phyloP scores from a whole-genome alignment of 1,140 invertebrate species.

The Drosophila tropicalis region DNA sequence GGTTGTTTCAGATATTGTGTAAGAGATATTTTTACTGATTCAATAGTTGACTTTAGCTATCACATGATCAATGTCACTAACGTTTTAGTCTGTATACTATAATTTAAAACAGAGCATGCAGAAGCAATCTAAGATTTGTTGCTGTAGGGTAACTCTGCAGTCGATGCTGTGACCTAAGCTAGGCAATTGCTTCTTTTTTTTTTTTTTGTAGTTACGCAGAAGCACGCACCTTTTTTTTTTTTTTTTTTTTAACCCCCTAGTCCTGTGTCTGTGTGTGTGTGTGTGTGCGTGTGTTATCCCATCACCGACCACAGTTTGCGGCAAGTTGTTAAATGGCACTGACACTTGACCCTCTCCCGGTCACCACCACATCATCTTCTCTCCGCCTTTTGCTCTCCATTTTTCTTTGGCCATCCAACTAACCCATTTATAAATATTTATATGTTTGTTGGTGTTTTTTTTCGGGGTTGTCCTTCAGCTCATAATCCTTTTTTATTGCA shows the following conservation, averaged over 20 bases:
- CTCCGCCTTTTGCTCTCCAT: not conserved
- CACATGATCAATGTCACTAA: no score
- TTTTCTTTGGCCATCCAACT: constrained; percentile 5
- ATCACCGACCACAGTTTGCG: constrained; percentile 46
- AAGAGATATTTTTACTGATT: no score
- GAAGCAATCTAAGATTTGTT: no score
- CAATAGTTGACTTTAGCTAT: no score
- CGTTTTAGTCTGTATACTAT: no score
- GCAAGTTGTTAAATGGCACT: constrained; percentile 78
- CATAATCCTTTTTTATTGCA: constrained; percentile 81
- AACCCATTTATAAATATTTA: constrained; percentile 72
- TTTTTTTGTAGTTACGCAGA: constrained; percentile 7
- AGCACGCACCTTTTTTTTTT: constrained; percentile 19
- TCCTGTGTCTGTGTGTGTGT: constrained; percentile 23
- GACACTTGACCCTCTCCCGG: constrained; percentile 54
- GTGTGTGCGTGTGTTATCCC: constrained; percentile 35
- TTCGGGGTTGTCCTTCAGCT: constrained; percentile 66
- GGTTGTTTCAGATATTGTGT: no score
- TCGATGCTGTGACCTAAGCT: constrained; percentile 52
- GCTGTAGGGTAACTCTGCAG: not conserved
- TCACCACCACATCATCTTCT: not conserved
- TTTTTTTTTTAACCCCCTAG: not conserved
- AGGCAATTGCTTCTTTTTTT: constrained; percentile 46
- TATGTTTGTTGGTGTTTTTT: constrained; percentile 58
- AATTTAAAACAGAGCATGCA: no score